Evolutionary conservation across 2,797 vertebrate species (phyloP).

Genomic region (Peromyscus aztecus): DNA sequence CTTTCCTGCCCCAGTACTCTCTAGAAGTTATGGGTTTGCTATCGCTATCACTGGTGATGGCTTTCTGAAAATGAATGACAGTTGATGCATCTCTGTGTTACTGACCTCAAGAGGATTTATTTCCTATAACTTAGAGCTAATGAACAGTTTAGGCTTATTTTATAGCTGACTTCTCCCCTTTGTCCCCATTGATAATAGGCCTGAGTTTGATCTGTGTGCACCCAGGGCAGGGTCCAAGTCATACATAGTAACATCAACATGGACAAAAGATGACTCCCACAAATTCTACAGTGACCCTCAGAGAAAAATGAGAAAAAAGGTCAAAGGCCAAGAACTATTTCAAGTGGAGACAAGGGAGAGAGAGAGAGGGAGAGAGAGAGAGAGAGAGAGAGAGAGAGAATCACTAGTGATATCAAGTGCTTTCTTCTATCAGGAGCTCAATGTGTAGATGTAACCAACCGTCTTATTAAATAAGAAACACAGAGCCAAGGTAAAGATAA

Average conservation of each 20-base stretch:
- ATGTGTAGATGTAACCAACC: too few species aligned
- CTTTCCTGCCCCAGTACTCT: neutral
- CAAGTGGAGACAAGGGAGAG: neutral
- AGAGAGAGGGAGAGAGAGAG: too few species aligned
- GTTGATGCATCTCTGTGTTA: neutral
- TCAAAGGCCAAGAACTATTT: neutral
- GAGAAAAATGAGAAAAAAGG: conserved; percentile 5
- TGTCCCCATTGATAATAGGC: neutral
- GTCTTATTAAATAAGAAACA: too few species aligned
- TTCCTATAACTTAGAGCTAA: neutral
- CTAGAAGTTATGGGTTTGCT: neutral
- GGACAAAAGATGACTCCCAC: neutral
- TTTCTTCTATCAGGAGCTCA: neutral
- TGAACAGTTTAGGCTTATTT: neutral
- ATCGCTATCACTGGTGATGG: neutral
- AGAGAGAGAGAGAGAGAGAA: neutral
- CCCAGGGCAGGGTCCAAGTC: neutral
- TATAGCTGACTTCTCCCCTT: neutral
- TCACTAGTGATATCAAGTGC: neutral
- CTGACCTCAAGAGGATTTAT: neutral
- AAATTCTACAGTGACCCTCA: neutral
- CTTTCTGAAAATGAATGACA: neutral
- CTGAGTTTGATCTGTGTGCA: neutral
- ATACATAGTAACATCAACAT: neutral
- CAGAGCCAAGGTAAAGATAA: too few species aligned